These are phyloP conservation scores for Lethocerus indicus DNA, from an alignment of 1,140 invertebrate genomes.

Conservation along the genomic window DNA sequence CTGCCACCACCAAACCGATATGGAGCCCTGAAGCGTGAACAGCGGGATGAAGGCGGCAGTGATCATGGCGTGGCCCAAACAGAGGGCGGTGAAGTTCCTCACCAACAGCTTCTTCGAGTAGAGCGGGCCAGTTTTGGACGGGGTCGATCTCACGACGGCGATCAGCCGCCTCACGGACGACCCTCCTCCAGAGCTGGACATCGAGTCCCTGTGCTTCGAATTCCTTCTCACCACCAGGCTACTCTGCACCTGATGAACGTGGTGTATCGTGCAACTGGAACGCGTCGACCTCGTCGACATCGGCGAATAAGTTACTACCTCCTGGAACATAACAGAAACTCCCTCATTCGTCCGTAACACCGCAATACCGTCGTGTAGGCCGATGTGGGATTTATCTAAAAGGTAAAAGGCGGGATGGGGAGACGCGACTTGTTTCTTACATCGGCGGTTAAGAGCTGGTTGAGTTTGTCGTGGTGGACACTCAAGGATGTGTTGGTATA, in stretches of 20 bases:
- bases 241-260: constrained; percentile 23
- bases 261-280: constrained; percentile 26
- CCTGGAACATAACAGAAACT: constrained; percentile 21
- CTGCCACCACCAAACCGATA: constrained; percentile 19
- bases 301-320: constrained; percentile 39
- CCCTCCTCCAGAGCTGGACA: constrained; percentile 45
- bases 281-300: constrained; percentile 33
- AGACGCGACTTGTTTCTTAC: not conserved
- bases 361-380: not conserved
- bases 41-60: constrained; percentile 43
- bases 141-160: constrained; percentile 28
- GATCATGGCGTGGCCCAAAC: constrained; percentile 36
- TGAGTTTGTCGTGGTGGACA: constrained; percentile 2
- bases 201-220: constrained; percentile 37
- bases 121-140: constrained; percentile 23
- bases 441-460: constrained; percentile 10
- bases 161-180: constrained; percentile 46
- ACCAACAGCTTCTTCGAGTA: constrained; percentile 25
- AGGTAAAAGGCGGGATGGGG: not conserved
- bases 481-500: not conserved
- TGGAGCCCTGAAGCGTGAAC: constrained; percentile 32
- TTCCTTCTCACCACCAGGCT: constrained; percentile 19
- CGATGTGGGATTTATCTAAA: not conserved
- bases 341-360: not conserved
- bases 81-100: constrained; percentile 34